Evolutionary conservation across 2,888 invertebrate species (phyloP), one percentile per base, ranked within the genome.

Genomic region (Rhyacophila evoluta): DNA sequence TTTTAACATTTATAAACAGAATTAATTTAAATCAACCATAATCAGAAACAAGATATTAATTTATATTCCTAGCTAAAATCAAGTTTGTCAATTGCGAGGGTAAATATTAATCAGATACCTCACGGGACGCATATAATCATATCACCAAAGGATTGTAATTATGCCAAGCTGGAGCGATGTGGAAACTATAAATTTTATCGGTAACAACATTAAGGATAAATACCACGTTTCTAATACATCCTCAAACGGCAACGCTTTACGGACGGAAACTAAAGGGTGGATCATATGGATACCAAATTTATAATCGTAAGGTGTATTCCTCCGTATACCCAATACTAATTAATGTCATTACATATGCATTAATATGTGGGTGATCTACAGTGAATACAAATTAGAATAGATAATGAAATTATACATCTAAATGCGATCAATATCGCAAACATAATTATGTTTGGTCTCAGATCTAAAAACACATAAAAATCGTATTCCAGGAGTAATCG

Each of bases 111-210:
- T 55, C 55, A 55, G 55, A 39, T n/a, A n/a, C 55, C 55, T 15
- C 55, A 55, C 2, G 55, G 19, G 25, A 55, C 55, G 19, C 19
- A 19, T 55, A 55, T 15, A 55, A 55, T 19, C 55, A 55, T 10
- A 55, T 15, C 55, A 8, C 19, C 55, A 55, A 55, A 55, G 55
- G 55, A 55, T 55, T 8, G 55, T 55, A 55, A 55, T 55, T 55
- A 55, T 25, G 55, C 19, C 55, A 55, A 55, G 15, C 19, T 8
- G 19, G 19, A 25, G 19, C 55, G 19, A 55, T 55, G 25, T 15
- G 55, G 55, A 55, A 55, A 55, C 55, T 25, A 55, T 55, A 15
- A 55, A 55, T 55, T 55, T 55, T 55, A 55, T 55, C 55, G 19
- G 55, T 10, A 19, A 15, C 15, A 55, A 55, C 55, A 55, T 55